Conservation (phyloP, 92 coral and sea anemone genomes). For the Palythoa grandis region DNA sequence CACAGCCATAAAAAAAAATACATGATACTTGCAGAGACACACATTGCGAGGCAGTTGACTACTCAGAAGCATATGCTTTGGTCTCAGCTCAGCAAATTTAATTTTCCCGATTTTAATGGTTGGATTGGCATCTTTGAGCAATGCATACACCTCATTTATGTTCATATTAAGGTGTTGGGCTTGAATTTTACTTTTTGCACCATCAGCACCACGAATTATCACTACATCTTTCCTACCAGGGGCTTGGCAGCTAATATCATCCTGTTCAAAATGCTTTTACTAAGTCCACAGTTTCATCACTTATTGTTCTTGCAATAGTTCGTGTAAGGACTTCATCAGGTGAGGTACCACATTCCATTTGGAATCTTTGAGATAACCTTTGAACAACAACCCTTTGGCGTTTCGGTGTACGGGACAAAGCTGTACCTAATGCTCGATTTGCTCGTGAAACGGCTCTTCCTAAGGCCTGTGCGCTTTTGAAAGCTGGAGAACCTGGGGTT, state of each 20-base stretch:
- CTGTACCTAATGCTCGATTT: slow-evolving; percentile 30
- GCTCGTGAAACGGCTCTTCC: slow-evolving; percentile 53
- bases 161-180: slow-evolving; percentile 45
- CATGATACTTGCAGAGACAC: slow-evolving; percentile 53
- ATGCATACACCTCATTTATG: slow-evolving; percentile 49
- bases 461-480: slow-evolving; percentile 50
- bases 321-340: slow-evolving; percentile 45
- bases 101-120: slow-evolving; percentile 38
- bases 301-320: slow-evolving; percentile 51
- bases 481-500: slow-evolving; percentile 55
- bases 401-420: slow-evolving; percentile 47
- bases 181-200: slow-evolving; percentile 49
- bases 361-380: slow-evolving; percentile 54
- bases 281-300: slow-evolving; percentile 42
- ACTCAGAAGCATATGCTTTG: slow-evolving; percentile 57
- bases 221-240: slow-evolving; percentile 55
- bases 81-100: slow-evolving; percentile 47
- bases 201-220: slow-evolving; percentile 49
- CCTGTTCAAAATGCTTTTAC: slow-evolving; percentile 38
- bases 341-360: slow-evolving; percentile 50
- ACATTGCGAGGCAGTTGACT: slow-evolving; percentile 53
- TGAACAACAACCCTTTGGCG: slow-evolving; percentile 48
- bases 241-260: slow-evolving; percentile 53
- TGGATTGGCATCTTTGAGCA: slow-evolving; percentile 52
- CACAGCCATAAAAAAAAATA: slow-evolving; percentile 48